Conservation (phyloP, 2,113 vertebrate species). For the Crocuta crocuta region DNA sequence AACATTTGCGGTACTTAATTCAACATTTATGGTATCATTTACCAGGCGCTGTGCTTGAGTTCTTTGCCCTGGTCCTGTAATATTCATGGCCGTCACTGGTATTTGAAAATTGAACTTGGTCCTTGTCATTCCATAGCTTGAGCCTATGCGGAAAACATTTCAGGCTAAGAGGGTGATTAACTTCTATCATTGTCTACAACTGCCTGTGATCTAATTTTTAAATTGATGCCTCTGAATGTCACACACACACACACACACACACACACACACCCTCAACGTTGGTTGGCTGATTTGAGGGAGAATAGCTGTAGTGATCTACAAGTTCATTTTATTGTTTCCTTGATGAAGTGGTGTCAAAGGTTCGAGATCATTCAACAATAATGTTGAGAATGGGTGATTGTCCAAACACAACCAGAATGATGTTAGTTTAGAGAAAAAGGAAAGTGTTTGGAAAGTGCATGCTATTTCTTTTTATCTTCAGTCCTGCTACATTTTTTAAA, state of each 20-base stretch:
- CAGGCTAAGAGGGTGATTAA: background rate
- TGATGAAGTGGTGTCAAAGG: slow-evolving; percentile 10
- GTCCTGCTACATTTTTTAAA: background rate
- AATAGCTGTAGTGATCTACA: background rate
- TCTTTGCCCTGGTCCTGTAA: background rate
- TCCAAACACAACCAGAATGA: background rate
- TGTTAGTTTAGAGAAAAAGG: slow-evolving; percentile 25
- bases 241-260: background rate
- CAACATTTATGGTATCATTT: background rate
- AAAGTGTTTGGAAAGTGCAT: background rate
- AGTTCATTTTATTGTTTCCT: slow-evolving; percentile 1
- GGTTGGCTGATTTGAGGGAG: slow-evolving; percentile 2
- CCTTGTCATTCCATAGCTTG: background rate
- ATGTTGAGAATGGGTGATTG: background rate
- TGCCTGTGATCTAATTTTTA: background rate
- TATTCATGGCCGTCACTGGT: background rate
- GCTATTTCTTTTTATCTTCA: background rate
- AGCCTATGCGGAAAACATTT: slow-evolving; percentile 36
- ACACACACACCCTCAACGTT: background rate
- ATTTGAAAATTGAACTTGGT: slow-evolving; percentile 4
- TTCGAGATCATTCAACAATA: background rate
- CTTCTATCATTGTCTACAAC: background rate
- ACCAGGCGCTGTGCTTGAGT: background rate
- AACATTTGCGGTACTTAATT: background rate
- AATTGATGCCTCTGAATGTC: background rate